Percentiles rank a stretch among this genome's conserved stretches.
Conservation (phyloP, 2,888 invertebrate genomes). For the Punctoribates punctum region DNA sequence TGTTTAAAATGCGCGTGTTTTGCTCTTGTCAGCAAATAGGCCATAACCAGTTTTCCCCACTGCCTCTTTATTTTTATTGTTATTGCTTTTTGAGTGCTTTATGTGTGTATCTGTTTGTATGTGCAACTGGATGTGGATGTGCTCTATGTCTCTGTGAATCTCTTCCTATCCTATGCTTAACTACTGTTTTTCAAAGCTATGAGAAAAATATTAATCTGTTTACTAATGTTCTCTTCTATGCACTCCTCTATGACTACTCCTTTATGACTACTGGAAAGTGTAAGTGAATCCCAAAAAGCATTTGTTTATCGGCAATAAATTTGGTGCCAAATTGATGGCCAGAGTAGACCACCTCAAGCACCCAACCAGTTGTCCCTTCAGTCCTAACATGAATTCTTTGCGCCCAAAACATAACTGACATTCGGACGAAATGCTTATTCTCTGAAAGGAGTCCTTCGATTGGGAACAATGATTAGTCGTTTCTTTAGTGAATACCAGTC, state of each 20-base stretch:
- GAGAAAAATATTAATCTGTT: slow-evolving; percentile 28
- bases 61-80: slow-evolving; percentile 23
- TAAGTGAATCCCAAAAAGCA: slow-evolving; percentile 3
- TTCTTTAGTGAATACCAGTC: not conserved
- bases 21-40: slow-evolving; percentile 37
- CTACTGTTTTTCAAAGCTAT: slow-evolving; percentile 3
- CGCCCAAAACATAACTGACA: too few relatives aligned
- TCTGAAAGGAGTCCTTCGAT: not conserved
- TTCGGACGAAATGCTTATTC: not conserved
- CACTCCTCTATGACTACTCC: too few relatives aligned
- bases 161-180: not conserved
- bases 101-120: not conserved
- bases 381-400: too few relatives aligned
- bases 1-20: slow-evolving; percentile 41
- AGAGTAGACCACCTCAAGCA: slow-evolving; percentile 3
- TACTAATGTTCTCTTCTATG: slow-evolving; percentile 1
- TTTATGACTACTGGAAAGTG: slow-evolving; percentile 8
- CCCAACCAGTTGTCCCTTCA: not conserved
- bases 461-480: not conserved
- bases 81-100: slow-evolving; percentile 16
- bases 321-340: slow-evolving; percentile 9
- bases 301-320: slow-evolving; percentile 27
- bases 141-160: slow-evolving; percentile 22
- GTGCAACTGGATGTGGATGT: not conserved
- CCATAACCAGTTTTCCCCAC: slow-evolving; percentile 37